Conservation (phyloP, 2,888 invertebrate species). For the Protonemura montana region DNA sequence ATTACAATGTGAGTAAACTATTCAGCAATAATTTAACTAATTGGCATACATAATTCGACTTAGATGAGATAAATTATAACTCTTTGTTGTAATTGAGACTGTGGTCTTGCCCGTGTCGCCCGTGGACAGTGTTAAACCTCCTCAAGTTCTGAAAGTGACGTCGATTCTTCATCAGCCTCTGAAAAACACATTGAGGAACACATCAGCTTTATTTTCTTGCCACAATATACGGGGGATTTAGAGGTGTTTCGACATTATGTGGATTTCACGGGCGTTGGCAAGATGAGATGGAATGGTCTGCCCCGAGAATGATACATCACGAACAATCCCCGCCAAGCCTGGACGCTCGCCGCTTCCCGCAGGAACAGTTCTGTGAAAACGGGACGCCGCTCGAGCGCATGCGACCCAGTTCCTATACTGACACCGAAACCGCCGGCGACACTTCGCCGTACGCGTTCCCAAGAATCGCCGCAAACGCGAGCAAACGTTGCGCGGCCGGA, state of each 20-base stretch:
- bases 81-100: conserved; percentile 18
- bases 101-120: conserved; percentile 53
- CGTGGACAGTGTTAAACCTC: conserved; percentile 61
- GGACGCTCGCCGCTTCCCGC: neutral
- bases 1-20: neutral
- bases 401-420: too few relatives aligned
- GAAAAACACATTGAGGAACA: conserved; percentile 50
- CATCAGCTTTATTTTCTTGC: neutral
- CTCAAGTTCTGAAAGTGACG: conserved; percentile 57
- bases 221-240: neutral
- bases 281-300: too few relatives aligned
- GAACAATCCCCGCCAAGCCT: neutral
- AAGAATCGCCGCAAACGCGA: neutral
- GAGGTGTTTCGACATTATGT: neutral
- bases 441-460: neutral
- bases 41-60: neutral
- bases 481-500: neutral
- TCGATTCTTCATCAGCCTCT: conserved; percentile 60
- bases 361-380: neutral
- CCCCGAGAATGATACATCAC: neutral
- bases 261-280: neutral
- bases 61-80: neutral
- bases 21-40: neutral
- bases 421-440: too few relatives aligned
- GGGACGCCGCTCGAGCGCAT: neutral